Percentiles rank a stretch among this genome's conserved stretches.
Evolutionary conservation across 2,888 invertebrate genomes (phyloP).

Genomic region (Protophormia terraenovae): DNA sequence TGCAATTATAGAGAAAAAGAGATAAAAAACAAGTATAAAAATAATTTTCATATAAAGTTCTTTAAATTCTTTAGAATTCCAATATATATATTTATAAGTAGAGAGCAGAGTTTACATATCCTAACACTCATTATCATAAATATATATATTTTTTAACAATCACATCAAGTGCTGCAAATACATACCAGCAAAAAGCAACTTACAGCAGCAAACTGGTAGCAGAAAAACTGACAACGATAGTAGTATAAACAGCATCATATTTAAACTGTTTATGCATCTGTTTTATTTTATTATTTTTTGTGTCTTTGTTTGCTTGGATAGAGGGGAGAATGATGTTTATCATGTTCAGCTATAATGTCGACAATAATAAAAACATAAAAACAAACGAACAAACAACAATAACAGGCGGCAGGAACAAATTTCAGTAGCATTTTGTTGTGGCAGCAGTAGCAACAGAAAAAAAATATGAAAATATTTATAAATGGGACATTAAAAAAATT

Average conservation of each 20-base stretch:
- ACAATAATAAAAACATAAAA: constrained; percentile 45
- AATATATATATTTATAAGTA: background rate
- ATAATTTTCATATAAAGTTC: background rate
- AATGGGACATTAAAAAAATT: constrained; percentile 29
- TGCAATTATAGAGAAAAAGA: background rate
- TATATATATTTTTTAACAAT: constrained; percentile 11
- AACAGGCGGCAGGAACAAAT: constrained; percentile 6
- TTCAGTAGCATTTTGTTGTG: background rate
- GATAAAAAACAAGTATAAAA: background rate
- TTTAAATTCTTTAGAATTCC: background rate
- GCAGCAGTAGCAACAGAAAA: too few relatives aligned
- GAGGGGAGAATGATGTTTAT: background rate
- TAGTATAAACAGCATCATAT: background rate
- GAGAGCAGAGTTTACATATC: background rate
- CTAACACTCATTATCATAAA: constrained; percentile 26
- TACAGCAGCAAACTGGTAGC: background rate
- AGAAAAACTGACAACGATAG: background rate
- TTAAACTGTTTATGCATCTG: background rate
- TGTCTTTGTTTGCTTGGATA: too few relatives aligned
- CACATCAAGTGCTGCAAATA: background rate
- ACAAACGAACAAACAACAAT: too few relatives aligned
- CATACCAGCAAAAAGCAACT: background rate
- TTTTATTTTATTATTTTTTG: background rate
- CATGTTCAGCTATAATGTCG: constrained; percentile 46
- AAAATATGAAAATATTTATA: constrained; percentile 28